Base-by-base conservation (phyloP, 1,140 invertebrate species). In the Drosophila watanabei region DNA sequence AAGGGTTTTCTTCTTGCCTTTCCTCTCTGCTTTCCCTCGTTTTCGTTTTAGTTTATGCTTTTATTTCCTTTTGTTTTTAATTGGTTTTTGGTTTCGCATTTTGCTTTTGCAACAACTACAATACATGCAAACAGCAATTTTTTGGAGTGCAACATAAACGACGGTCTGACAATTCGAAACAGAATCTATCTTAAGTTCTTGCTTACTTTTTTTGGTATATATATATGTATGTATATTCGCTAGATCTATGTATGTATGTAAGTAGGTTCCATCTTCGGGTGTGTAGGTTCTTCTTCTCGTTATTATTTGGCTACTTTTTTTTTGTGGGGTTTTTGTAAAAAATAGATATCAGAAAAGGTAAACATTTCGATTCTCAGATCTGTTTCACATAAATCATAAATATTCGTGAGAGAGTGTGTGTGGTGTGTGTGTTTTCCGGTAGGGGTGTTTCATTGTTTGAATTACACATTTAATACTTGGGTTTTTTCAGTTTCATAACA, bases 361-460 rank as follows among this genome's bases (percentile, higher is more conserved):
- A n/a, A 48, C 51, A 56, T 81, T 58, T 64, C 39, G 45, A 35
- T 52, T 43, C 43, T 75, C 18, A 28, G 30, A 11, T 57, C 41
- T 52, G n/a, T 52, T 33, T 35, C 51, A 20, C 30, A 63, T 52
- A 43, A 28, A 28, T 45, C 16, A 56, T 61, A 57, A 60, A 32
- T 37, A 33, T 61, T 57, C 65, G 10, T 51, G 28, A 76, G 56
- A 57, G 18, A 28, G 46, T 2, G 46, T 9, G 46, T 28, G 24
- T 37, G 54, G 24, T 37, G 54, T 62, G 63, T 73, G 75, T 46
- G 46, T 68, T 75, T 89, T 81, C 80, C 84, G 84, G 84, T 88
- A 88, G 84, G 84, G 84, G 81, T 88, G 84, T 88, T 88, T 88
- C 84, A 84, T 79, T 79, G 65, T 84, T 84, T 84, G 49, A 83